Percentiles rank a stretch among this genome's conserved stretches.
Conservation (phyloP, 2,888 invertebrate genomes). For the Standfussiana lucernea region DNA sequence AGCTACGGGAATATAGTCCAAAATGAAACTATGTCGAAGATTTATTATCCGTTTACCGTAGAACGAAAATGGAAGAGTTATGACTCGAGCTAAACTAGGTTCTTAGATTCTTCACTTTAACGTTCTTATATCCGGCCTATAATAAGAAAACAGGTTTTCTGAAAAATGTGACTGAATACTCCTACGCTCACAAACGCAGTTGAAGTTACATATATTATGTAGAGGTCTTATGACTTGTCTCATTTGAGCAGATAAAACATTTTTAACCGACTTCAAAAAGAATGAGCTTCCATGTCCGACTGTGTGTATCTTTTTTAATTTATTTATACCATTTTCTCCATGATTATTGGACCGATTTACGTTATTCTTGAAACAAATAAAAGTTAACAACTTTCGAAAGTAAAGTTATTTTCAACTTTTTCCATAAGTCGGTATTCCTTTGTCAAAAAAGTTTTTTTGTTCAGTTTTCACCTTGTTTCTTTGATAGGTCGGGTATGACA, state of each 20-base stretch:
- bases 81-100: neutral
- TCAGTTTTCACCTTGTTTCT: neutral
- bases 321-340: neutral
- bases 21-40: conserved; percentile 6
- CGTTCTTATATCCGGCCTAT: conserved; percentile 12
- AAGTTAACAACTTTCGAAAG: neutral
- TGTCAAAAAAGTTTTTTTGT: neutral
- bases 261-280: neutral
- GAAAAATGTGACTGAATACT: neutral
- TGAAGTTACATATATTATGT: neutral
- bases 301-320: neutral
- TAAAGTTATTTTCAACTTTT: neutral
- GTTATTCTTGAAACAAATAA: neutral
- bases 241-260: neutral
- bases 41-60: conserved; percentile 26
- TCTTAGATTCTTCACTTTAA: conserved; percentile 19
- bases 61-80: conserved; percentile 22
- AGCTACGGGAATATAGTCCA: neutral
- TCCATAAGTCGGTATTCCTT: too few relatives aligned
- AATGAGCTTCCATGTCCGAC: neutral
- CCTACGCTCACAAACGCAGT: neutral
- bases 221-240: neutral
- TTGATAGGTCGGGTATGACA: neutral
- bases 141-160: neutral
- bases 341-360: neutral